Evolutionary conservation across 1,140 invertebrate species (phyloP).

Genomic region (Drosophila bocqueti): DNA sequence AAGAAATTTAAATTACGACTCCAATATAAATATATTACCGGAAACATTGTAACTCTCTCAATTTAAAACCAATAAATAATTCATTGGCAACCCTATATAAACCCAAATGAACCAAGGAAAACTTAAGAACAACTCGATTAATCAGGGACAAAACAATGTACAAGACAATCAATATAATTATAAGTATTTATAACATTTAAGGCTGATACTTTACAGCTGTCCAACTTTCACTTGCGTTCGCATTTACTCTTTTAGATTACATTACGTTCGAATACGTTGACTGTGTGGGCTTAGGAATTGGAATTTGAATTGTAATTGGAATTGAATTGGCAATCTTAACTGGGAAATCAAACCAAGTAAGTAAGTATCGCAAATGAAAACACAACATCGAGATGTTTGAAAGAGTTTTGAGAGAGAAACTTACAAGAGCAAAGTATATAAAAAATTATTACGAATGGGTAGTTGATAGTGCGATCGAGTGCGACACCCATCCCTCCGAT

Average conservation of each 20-base stretch:
- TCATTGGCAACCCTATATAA: conserved; percentile 1
- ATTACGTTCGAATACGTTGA: conserved; percentile 27
- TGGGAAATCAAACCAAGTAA: conserved; percentile 71
- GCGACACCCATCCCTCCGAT: not conserved
- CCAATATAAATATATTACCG: too few species aligned
- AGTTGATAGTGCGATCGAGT: conserved; percentile 24
- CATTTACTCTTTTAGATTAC: conserved; percentile 27
- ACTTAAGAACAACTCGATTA: not conserved
- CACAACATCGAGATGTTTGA: conserved; percentile 84
- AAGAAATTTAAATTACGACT: not conserved
- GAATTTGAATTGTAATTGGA: conserved; percentile 52
- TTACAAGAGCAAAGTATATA: conserved; percentile 71
- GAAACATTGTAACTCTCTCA: too few species aligned
- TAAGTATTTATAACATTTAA: conserved; percentile 62
- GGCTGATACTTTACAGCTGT: conserved; percentile 54
- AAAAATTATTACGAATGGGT: conserved; percentile 61
- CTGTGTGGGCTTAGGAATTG: conserved; percentile 53
- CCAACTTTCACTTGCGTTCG: conserved; percentile 37
- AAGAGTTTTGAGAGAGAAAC: conserved; percentile 72
- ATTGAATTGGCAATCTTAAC: conserved; percentile 59
- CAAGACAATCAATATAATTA: conserved; percentile 74
- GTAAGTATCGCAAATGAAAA: conserved; percentile 76
- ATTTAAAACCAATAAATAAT: not conserved
- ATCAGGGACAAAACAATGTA: conserved; percentile 76
- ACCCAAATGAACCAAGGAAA: conserved; percentile 1